Evolutionary conservation across 2,113 vertebrate genomes (phyloP).

Genomic region (Climacteris rufus): DNA sequence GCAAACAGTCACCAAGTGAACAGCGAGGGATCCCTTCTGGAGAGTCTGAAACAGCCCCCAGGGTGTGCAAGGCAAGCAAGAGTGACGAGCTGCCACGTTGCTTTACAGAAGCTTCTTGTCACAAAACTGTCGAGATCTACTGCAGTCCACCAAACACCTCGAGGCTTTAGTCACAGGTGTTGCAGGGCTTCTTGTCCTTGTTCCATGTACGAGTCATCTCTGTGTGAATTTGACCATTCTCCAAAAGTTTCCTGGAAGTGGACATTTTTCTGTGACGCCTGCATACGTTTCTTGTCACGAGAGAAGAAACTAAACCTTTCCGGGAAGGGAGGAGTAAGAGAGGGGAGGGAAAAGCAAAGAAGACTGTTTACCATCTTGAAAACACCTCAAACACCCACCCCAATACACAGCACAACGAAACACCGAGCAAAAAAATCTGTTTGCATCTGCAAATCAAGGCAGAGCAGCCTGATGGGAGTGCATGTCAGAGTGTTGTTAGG

Average conservation of each 20-base stretch:
- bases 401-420: conserved; percentile 2
- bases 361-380: not conserved
- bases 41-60: not conserved
- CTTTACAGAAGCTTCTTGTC: not conserved
- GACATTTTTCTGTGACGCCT: conserved; percentile 62
- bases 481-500: conserved; percentile 33
- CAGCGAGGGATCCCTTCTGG: not conserved
- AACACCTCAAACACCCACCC: not conserved
- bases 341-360: not conserved
- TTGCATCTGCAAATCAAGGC: conserved; percentile 28
- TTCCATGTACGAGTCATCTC: conserved; percentile 84
- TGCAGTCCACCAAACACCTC: not conserved
- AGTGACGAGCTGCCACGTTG: not conserved
- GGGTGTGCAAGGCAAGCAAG: not conserved
- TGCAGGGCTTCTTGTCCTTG: conserved; percentile 94
- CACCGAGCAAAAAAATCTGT: not conserved
- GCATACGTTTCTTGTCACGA: conserved; percentile 86
- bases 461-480: conserved; percentile 13
- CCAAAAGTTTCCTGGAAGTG: conserved; percentile 76
- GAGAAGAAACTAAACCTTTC: conserved; percentile 99
- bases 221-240: conserved; percentile 81
- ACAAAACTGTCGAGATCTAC: not conserved
- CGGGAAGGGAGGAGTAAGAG: not conserved
- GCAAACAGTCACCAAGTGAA: conserved; percentile 17
- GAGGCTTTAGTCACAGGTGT: conserved; percentile 80